Base-by-base conservation (phyloP, 2,113 vertebrate species). In the Turdus rufiventris region DNA sequence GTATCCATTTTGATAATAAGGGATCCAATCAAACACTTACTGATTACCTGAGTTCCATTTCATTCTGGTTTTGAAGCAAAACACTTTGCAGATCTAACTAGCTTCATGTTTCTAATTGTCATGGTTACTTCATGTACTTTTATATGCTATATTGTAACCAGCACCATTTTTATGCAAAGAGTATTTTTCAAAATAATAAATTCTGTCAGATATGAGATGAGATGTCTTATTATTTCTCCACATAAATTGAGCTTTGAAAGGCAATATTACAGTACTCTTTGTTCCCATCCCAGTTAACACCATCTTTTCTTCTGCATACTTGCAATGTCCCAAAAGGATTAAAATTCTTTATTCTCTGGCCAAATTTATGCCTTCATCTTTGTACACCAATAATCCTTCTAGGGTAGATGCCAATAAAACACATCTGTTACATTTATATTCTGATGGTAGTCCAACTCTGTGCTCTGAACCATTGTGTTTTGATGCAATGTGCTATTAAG, bases 381-480 rank as follows among this genome's bases (percentile, higher is more conserved):
- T 91, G 45, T 60, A 40, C n/a, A 53, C 19, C 53, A 91, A 66
- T 86, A 94, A 85, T 73, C 47, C 38, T 92, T 84, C 61, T 42
- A 86, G 43, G 13, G 17, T 53, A 87, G 65, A 65, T 61, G 75
- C 51, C 57, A 91, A 51, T 85, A 92, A 80, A 94, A 77, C 63
- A 86, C 67, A 88, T 67, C 83, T 80, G 63, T 81, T 93, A 28
- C 60, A 74, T 80, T 90, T 77, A 63, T 92, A 92, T 92, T 83
- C 75, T 10, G 5, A 56, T 0, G 8, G 76, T 54, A 73, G 42
- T 73, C 50, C 85, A 74, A 10, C 15, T 63, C n/a, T 86, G 43
- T 85, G 28, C 47, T 85, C 54, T 86, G 63, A 95, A 90, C 14
- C 12, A 70, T 34, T 80, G 29, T 77, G 56, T 86, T 91, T 93